Percentiles rank a stretch among this genome's conserved stretches.
phyloP scores from a whole-genome alignment of 2,888 invertebrate species.

The Baccha elongata region DNA sequence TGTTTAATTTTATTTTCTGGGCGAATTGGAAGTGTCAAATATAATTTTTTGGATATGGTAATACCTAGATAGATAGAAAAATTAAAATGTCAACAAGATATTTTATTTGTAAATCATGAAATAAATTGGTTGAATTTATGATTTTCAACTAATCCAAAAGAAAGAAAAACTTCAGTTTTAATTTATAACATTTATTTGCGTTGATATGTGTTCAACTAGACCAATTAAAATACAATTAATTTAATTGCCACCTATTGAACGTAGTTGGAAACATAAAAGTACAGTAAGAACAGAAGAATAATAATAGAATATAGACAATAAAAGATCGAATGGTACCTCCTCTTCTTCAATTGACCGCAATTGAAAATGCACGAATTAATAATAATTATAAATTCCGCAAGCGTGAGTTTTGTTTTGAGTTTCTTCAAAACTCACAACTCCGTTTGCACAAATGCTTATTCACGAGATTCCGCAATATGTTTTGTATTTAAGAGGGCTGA shows the following conservation, averaged over 20 bases:
- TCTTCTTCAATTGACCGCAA: too few species aligned
- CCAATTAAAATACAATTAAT: neutral
- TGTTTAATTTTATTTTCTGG: slow-evolving; percentile 33
- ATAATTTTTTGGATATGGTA: neutral
- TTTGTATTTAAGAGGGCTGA: too few species aligned
- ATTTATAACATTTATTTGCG: neutral
- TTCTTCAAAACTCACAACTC: too few species aligned
- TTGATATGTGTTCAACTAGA: neutral
- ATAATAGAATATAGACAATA: too few species aligned
- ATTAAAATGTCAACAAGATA: slow-evolving; percentile 32
- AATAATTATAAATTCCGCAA: too few species aligned
- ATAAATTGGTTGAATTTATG: neutral
- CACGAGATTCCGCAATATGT: too few species aligned
- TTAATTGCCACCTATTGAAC: neutral
- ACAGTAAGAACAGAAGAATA: neutral
- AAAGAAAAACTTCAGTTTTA: neutral
- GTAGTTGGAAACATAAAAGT: neutral
- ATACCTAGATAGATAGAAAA: neutral
- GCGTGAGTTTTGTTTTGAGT: too few species aligned
- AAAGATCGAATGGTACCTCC: too few species aligned
- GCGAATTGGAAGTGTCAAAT: slow-evolving; percentile 21
- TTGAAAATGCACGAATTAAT: too few species aligned
- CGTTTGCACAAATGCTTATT: too few species aligned
- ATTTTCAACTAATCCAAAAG: neutral
- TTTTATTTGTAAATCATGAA: neutral